phyloP scores from a whole-genome alignment of 1,140 invertebrate species.

The Armadillidium nasatum region DNA sequence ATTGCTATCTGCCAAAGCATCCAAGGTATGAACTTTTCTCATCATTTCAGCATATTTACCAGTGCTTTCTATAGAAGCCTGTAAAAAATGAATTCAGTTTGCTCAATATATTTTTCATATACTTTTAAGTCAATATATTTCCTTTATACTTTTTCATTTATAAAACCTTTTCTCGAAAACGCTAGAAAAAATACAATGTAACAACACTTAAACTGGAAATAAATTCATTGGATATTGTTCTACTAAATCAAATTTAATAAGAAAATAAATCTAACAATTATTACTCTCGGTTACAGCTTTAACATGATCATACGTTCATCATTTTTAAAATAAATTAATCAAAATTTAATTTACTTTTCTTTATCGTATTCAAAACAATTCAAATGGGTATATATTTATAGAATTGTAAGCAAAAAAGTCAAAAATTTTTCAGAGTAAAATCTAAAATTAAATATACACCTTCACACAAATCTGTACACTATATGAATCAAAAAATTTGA shows the following conservation, averaged over 20 bases:
- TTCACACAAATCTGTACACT: not conserved
- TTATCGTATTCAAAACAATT: too few species aligned
- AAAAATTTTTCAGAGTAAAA: not conserved
- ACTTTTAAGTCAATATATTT: not conserved
- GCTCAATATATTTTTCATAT: not conserved
- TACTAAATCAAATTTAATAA: too few species aligned
- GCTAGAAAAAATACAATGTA: not conserved
- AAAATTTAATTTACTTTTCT: too few species aligned
- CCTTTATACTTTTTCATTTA: not conserved
- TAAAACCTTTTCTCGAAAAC: not conserved
- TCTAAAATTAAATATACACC: not conserved
- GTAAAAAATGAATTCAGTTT: not conserved
- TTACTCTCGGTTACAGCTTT: too few species aligned
- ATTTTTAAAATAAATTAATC: too few species aligned
- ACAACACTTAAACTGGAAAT: too few species aligned
- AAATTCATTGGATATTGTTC: too few species aligned
- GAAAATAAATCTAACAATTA: too few species aligned
- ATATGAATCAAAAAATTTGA: not conserved
- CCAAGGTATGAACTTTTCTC: slow-evolving; percentile 78
- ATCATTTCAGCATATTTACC: slow-evolving; percentile 70
- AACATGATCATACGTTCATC: too few species aligned
- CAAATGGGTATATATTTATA: too few species aligned
- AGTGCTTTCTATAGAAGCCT: slow-evolving; percentile 37
- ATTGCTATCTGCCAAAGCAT: slow-evolving; percentile 88
- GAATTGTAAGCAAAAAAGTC: not conserved